These are phyloP conservation scores for Pseudolycoriella hygida DNA, from an alignment of 2,888 invertebrate species.

Conservation along the genomic window DNA sequence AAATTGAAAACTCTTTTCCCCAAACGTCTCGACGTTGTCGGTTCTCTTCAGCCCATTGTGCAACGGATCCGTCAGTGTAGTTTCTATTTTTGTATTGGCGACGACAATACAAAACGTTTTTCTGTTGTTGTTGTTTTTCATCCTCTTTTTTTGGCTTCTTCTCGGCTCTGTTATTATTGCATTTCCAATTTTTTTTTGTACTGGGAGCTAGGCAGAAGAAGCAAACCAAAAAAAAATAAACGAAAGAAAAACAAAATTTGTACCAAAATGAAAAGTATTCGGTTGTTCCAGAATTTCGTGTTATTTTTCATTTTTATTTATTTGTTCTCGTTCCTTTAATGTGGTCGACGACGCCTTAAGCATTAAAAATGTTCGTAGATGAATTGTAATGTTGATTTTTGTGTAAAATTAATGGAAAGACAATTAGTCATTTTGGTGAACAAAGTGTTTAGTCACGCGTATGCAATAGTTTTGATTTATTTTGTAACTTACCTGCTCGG, in stretches of 20 bases:
- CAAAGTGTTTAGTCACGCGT: too few species aligned
- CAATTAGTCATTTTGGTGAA: neutral
- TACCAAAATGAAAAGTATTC: too few species aligned
- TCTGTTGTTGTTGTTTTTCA: neutral
- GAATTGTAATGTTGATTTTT: neutral
- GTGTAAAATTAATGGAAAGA: neutral
- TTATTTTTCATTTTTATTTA: too few species aligned
- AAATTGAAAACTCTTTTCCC: too few species aligned
- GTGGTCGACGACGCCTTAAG: too few species aligned
- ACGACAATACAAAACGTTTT: neutral
- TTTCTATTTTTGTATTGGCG: conserved; percentile 2
- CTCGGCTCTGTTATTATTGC: neutral
- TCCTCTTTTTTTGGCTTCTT: neutral
- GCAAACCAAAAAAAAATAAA: neutral
- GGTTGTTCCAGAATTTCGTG: too few species aligned
- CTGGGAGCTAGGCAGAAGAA: neutral
- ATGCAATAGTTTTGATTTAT: too few species aligned
- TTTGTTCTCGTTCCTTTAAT: too few species aligned
- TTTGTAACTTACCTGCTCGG: too few species aligned
- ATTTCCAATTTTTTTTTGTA: neutral
- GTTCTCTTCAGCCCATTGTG: conserved; percentile 1
- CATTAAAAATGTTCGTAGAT: neutral
- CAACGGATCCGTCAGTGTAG: conserved; percentile 1
- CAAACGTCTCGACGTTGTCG: neutral
- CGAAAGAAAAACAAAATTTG: neutral